Percentiles rank a stretch among this genome's conserved stretches.
phyloP scores from a whole-genome alignment of 2,113 vertebrate genomes.

The Leptocoma aspasia region DNA sequence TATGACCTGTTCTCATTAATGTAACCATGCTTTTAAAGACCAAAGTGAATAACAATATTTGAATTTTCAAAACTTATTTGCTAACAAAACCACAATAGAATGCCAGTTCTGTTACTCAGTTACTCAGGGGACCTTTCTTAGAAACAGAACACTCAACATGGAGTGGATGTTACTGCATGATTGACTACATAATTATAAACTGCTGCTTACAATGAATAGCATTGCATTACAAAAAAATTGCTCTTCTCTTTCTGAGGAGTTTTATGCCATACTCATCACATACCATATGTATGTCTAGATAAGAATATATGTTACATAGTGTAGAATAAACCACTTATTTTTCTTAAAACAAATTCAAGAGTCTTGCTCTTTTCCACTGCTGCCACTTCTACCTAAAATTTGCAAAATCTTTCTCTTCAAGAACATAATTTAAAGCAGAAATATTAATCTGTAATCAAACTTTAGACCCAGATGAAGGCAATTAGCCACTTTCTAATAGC shows the following conservation, averaged over 20 bases:
- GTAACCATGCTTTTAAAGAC: not conserved
- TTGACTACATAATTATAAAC: not conserved
- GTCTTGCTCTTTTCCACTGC: not conserved
- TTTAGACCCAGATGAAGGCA: not conserved
- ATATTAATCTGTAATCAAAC: conserved; percentile 25
- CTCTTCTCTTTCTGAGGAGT: not conserved
- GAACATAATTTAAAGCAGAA: conserved; percentile 38
- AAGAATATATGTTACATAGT: not conserved
- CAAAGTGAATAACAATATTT: not conserved
- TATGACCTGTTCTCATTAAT: not conserved
- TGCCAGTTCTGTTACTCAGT: not conserved
- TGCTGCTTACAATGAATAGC: not conserved
- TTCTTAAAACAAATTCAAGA: not conserved
- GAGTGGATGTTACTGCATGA: not conserved
- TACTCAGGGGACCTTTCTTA: not conserved
- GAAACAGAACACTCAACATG: not conserved
- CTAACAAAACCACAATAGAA: not conserved
- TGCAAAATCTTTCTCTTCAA: not conserved
- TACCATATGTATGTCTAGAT: not conserved
- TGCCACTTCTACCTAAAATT: not conserved
- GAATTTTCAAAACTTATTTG: not conserved
- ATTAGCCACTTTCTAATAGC: not conserved
- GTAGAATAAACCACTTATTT: not conserved
- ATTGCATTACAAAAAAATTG: not conserved
- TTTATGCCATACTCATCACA: not conserved